Evolutionary conservation across 2,113 vertebrate species (phyloP).

Genomic region (Acanthochromis polyacanthus): DNA sequence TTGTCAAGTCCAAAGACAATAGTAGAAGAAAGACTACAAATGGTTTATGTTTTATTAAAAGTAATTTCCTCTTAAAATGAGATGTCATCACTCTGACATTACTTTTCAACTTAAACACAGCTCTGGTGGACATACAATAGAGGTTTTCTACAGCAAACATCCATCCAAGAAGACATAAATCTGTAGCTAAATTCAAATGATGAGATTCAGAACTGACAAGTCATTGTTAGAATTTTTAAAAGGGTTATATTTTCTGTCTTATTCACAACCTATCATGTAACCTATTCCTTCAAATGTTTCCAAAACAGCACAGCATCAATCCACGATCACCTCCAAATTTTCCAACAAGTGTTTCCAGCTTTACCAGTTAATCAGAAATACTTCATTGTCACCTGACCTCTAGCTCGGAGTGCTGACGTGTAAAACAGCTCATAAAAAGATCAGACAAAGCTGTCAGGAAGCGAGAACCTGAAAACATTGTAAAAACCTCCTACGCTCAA

Average conservation of each 20-base stretch:
- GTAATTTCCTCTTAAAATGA: background rate
- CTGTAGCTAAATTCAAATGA: background rate
- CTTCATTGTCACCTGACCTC: conserved; percentile 54
- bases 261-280: background rate
- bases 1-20: conserved; percentile 17
- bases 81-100: background rate
- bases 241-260: background rate
- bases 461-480: conserved; percentile 44
- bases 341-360: conserved; percentile 28
- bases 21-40: background rate
- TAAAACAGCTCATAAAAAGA: conserved; percentile 71
- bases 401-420: conserved; percentile 25
- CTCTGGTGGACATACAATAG: conserved; percentile 5
- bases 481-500: conserved; percentile 38
- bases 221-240: background rate
- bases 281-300: conserved; percentile 14
- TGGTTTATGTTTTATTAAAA: background rate
- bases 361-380: conserved; percentile 50
- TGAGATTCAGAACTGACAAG: conserved; percentile 7
- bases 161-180: conserved; percentile 17
- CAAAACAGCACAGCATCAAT: background rate
- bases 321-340: background rate
- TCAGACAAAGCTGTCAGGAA: conserved; percentile 54
- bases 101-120: background rate
- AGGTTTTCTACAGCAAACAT: conserved; percentile 9